Evolutionary conservation across 2,888 invertebrate species (phyloP).

Genomic region (Polymixis flavicincta): DNA sequence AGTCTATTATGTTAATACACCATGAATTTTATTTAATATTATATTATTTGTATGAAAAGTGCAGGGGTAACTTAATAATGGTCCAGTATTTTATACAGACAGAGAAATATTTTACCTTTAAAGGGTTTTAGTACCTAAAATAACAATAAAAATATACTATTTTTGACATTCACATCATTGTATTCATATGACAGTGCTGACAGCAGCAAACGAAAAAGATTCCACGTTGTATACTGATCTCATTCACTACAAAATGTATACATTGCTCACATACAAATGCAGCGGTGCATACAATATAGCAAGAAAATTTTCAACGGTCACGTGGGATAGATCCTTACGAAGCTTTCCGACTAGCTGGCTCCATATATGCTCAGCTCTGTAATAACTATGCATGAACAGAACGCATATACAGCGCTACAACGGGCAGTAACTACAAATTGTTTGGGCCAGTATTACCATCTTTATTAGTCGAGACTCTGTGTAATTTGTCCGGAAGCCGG

Average conservation of each 20-base stretch:
- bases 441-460: constrained; percentile 82
- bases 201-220: constrained; percentile 14
- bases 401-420: constrained; percentile 63
- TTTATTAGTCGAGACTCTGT: constrained; percentile 81
- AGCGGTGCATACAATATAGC: constrained; percentile 36
- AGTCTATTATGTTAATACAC: too few species aligned
- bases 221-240: constrained; percentile 6
- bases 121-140: neutral
- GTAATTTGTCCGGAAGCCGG: constrained; percentile 81
- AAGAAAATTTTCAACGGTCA: constrained; percentile 46
- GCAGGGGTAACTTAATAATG: too few species aligned
- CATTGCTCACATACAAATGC: constrained; percentile 29
- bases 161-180: neutral
- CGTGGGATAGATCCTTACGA: constrained; percentile 25
- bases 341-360: constrained; percentile 32
- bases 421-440: constrained; percentile 75
- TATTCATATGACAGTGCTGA: neutral
- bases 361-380: constrained; percentile 39
- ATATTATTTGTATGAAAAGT: too few species aligned
- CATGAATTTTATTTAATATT: too few species aligned
- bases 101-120: neutral
- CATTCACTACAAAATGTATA: constrained; percentile 38
- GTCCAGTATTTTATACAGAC: too few species aligned
- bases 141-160: neutral
- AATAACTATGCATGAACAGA: constrained; percentile 70